Conservation (phyloP, 2,113 vertebrate genomes). For the Sylvietta virens region DNA sequence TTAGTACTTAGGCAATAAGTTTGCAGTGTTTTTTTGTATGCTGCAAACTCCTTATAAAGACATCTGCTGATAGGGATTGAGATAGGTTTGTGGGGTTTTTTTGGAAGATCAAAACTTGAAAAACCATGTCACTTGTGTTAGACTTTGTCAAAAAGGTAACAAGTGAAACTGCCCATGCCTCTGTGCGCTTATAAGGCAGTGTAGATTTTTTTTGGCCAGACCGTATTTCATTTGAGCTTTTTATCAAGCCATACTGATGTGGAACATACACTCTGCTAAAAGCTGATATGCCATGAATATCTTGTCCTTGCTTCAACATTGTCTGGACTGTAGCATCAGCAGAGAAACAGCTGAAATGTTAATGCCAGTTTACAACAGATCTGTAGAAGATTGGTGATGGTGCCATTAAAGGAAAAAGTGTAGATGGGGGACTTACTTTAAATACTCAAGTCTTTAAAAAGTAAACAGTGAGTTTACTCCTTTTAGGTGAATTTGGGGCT, state of each 20-base stretch:
- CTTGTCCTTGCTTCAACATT: neutral
- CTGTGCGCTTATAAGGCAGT: neutral
- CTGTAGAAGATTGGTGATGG: neutral
- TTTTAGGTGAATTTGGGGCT: neutral
- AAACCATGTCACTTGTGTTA: neutral
- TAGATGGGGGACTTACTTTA: neutral
- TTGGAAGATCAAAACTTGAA: neutral
- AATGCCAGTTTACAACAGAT: neutral
- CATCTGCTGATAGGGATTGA: neutral
- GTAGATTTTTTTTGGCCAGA: neutral
- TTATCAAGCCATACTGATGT: neutral
- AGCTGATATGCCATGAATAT: neutral
- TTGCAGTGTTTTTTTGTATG: neutral
- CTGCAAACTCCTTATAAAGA: neutral
- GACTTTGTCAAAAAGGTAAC: neutral
- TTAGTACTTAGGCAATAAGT: neutral
- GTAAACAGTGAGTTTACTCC: neutral
- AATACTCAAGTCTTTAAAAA: neutral
- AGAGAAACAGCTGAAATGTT: neutral
- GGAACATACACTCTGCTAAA: neutral
- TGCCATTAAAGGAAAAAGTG: neutral
- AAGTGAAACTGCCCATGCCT: neutral
- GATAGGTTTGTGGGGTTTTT: neutral
- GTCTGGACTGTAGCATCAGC: neutral
- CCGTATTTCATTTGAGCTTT: neutral